Percentiles rank a stretch among this genome's conserved stretches.
Conservation (phyloP, 1,140 invertebrate species). For the Rhopalosiphum maidis region DNA sequence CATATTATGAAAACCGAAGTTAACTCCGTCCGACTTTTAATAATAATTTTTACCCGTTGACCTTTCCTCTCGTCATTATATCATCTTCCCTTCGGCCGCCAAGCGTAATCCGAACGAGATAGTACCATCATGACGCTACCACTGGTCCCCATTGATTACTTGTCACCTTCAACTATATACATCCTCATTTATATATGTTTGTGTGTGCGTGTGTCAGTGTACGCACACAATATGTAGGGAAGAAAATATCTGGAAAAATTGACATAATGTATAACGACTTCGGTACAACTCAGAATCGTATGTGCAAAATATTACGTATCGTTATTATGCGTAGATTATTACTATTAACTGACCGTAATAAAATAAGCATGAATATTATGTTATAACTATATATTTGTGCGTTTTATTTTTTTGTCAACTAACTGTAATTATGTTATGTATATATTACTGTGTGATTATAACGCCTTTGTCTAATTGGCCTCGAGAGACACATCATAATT, state of each 20-base stretch:
- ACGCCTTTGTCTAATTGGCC: slow-evolving; percentile 52
- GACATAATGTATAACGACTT: slow-evolving; percentile 29
- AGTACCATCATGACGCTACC: neutral
- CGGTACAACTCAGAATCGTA: neutral
- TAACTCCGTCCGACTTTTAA: slow-evolving; percentile 56
- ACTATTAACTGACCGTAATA: neutral
- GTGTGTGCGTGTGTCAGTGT: neutral
- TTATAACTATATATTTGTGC: neutral
- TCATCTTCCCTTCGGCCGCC: slow-evolving; percentile 5
- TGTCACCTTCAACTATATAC: slow-evolving; percentile 52
- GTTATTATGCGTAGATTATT: neutral
- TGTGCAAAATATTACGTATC: neutral
- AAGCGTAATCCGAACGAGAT: slow-evolving; percentile 32
- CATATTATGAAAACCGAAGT: slow-evolving; percentile 55
- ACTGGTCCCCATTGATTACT: slow-evolving; percentile 49
- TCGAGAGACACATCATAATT: slow-evolving; percentile 52
- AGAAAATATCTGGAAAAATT: slow-evolving; percentile 29
- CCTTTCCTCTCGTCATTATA: slow-evolving; percentile 40
- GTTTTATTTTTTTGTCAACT: neutral
- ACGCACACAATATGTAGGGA: neutral
- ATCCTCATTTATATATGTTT: neutral
- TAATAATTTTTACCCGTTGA: slow-evolving; percentile 54
- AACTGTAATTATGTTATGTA: slow-evolving; percentile 7
- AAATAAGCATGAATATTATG: neutral
- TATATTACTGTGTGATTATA: neutral